Percentiles rank a stretch among this genome's conserved stretches.
Conservation (phyloP, 2,888 invertebrate species). For the Norana najaformis region DNA sequence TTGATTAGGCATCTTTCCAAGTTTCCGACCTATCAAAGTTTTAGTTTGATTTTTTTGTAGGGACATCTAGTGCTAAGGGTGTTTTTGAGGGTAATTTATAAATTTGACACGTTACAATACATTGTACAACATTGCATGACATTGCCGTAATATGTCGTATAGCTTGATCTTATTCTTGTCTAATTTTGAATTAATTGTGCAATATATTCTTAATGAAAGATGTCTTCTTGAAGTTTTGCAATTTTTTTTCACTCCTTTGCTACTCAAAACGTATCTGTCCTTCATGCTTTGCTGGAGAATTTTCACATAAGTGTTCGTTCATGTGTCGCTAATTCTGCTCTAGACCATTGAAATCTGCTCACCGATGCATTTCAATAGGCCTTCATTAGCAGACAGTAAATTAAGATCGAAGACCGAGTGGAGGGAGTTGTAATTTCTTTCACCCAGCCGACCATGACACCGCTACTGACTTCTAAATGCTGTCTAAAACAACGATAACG, state of each 20-base stretch:
- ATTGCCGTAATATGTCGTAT: background rate
- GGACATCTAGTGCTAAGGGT: background rate
- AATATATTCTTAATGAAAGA: background rate
- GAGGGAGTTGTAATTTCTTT: background rate
- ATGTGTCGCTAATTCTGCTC: background rate
- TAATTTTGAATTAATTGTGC: no score
- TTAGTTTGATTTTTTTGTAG: background rate
- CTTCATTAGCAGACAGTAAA: conserved; percentile 1
- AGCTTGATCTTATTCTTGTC: background rate
- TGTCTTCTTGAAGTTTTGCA: background rate
- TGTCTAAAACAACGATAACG: background rate
- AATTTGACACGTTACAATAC: no score
- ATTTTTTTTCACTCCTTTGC: background rate
- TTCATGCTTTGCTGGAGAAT: background rate
- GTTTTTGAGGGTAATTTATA: background rate
- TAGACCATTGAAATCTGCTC: background rate
- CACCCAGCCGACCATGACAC: background rate
- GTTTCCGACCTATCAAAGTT: background rate
- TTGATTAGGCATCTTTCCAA: background rate
- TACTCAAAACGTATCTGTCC: no score
- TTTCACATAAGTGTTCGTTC: background rate
- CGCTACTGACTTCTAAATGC: background rate
- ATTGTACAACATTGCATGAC: no score
- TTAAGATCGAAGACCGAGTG: background rate
- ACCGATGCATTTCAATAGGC: background rate